A percentile compares a stretch with the other conserved stretches of the same genome.
Conservation (phyloP, 2,113 vertebrate genomes). For the Oreocharis arfaki region DNA sequence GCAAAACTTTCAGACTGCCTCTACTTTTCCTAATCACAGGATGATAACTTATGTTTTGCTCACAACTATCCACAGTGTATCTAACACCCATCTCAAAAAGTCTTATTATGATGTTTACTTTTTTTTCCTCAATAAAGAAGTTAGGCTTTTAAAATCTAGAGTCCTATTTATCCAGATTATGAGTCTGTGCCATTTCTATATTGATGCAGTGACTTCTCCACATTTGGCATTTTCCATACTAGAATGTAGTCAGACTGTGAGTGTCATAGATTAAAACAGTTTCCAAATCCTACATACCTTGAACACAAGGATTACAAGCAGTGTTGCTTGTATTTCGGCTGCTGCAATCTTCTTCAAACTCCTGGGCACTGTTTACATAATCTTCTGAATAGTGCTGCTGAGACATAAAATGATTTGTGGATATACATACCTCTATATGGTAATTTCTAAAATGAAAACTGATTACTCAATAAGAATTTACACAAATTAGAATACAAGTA, state of each 20-base stretch:
- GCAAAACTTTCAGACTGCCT: neutral
- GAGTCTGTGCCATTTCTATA: neutral
- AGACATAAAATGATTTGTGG: neutral
- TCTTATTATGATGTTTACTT: neutral
- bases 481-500: neutral
- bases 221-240: neutral
- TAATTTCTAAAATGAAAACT: neutral
- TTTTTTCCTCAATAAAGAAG: neutral
- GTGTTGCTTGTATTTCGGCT: neutral
- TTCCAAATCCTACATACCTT: neutral
- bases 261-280: neutral
- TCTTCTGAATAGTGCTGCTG: neutral
- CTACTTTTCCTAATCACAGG: neutral
- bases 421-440: neutral
- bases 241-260: neutral
- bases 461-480: neutral
- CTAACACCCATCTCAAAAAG: neutral
- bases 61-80: neutral
- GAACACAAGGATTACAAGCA: neutral
- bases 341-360: neutral
- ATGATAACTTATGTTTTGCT: neutral
- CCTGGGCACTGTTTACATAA: neutral
- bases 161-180: neutral
- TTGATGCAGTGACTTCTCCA: neutral
- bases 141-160: neutral